Evolutionary conservation across 2,113 vertebrate species (phyloP).

Genomic region (Siniperca knerii): DNA sequence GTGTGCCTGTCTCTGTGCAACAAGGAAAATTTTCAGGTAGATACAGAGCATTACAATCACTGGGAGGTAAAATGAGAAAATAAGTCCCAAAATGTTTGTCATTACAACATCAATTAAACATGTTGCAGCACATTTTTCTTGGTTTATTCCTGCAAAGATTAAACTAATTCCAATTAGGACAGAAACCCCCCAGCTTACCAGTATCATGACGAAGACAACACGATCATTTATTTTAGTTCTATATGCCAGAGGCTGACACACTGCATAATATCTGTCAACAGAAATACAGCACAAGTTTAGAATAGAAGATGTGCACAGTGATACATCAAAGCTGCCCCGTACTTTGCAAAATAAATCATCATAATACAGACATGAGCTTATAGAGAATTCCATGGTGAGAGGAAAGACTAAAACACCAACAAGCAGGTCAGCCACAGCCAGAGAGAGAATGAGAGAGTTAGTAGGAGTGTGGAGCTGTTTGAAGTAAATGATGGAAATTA

Average conservation of each 20-base stretch:
- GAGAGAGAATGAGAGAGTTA: constrained; percentile 39
- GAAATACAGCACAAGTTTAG: constrained; percentile 54
- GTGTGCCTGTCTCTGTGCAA: constrained; percentile 36
- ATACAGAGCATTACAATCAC: constrained; percentile 31
- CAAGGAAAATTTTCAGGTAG: constrained; percentile 44
- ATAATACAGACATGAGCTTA: constrained; percentile 26
- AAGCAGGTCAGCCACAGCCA: constrained; percentile 46
- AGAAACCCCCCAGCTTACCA: constrained; percentile 31
- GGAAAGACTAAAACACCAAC: constrained; percentile 45
- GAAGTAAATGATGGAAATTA: constrained; percentile 47
- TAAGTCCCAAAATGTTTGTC: background rate
- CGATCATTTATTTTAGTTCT: constrained; percentile 30
- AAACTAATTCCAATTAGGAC: constrained; percentile 11
- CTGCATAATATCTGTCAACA: constrained; percentile 52
- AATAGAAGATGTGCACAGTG: constrained; percentile 43
- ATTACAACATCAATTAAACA: constrained; percentile 12
- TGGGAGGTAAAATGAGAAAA: constrained; percentile 33
- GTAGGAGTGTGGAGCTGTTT: constrained; percentile 34
- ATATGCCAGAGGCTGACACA: constrained; percentile 46
- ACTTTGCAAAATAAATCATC: constrained; percentile 43
- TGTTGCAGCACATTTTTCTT: constrained; percentile 28
- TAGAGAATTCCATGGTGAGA: constrained; percentile 25
- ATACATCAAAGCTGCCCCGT: constrained; percentile 33
- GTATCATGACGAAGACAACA: constrained; percentile 26
- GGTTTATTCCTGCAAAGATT: constrained; percentile 15